Evolutionary conservation across 2,888 invertebrate genomes (phyloP).

Genomic region (Leistus spinibarbis): DNA sequence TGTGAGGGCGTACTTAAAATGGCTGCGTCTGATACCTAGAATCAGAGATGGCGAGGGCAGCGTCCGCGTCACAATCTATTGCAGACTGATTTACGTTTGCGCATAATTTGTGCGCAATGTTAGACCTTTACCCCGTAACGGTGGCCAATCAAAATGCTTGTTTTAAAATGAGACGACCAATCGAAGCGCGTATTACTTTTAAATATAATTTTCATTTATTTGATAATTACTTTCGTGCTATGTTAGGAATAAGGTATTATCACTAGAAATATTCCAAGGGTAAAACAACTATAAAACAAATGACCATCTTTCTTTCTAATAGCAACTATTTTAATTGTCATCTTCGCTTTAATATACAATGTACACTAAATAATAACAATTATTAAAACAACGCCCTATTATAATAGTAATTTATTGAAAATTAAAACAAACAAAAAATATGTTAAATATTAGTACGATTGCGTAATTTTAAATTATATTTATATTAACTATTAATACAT

Average conservation of each 20-base stretch:
- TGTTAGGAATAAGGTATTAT: neutral
- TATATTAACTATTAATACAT: neutral
- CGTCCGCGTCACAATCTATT: conserved; percentile 49
- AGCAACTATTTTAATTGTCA: neutral
- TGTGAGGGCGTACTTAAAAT: conserved; percentile 65
- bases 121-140: neutral
- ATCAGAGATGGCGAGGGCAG: conserved; percentile 61
- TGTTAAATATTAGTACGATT: neutral
- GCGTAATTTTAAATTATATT: neutral
- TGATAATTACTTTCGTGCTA: neutral
- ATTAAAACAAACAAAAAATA: neutral
- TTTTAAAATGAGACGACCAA: neutral
- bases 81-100: conserved; percentile 42
- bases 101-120: conserved; percentile 17
- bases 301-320: neutral
- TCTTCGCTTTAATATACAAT: neutral
- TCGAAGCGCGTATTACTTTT: conserved; percentile 2
- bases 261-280: conserved; percentile 19
- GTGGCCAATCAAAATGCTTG: neutral
- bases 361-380: neutral
- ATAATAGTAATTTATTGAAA: neutral
- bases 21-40: conserved; percentile 55
- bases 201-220: conserved; percentile 5
- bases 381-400: neutral
- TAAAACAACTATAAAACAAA: conserved; percentile 4